Evolutionary conservation across 2,113 vertebrate species (phyloP).

Genomic region (Morone chrysops): DNA sequence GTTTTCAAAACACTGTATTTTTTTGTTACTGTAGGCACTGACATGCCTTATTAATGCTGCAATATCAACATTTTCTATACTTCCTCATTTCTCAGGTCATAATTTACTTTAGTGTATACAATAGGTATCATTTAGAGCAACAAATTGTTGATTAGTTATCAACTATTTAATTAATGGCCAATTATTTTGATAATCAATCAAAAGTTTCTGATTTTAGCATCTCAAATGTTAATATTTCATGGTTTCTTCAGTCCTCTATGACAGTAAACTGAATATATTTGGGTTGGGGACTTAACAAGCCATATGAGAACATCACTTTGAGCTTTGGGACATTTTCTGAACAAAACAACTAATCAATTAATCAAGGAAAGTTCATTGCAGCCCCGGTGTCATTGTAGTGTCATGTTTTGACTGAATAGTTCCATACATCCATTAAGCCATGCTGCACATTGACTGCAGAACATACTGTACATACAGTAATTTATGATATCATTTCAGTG

Average conservation of each 20-base stretch:
- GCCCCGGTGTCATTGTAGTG: no score
- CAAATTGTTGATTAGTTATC: no score
- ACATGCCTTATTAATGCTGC: not conserved
- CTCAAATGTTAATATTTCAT: no score
- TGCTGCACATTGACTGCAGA: not conserved
- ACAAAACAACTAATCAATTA: no score
- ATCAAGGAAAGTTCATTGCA: no score
- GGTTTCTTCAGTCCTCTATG: no score
- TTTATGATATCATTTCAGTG: not conserved
- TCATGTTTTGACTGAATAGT: not conserved
- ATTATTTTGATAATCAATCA: no score
- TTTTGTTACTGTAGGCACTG: not conserved
- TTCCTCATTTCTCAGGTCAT: not conserved
- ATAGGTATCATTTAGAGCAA: no score
- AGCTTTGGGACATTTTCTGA: not conserved
- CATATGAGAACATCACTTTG: not conserved
- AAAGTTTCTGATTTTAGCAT: no score
- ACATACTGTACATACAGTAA: not conserved
- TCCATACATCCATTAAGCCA: conserved; percentile 4
- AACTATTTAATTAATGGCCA: no score
- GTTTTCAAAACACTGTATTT: not conserved
- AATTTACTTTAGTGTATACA: not conserved
- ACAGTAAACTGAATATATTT: no score
- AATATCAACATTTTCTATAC: not conserved
- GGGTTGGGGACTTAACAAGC: no score